Percentiles rank a stretch among this genome's conserved stretches.
phyloP scores from a whole-genome alignment of 1,140 invertebrate genomes.

The Orius insidiosus region DNA sequence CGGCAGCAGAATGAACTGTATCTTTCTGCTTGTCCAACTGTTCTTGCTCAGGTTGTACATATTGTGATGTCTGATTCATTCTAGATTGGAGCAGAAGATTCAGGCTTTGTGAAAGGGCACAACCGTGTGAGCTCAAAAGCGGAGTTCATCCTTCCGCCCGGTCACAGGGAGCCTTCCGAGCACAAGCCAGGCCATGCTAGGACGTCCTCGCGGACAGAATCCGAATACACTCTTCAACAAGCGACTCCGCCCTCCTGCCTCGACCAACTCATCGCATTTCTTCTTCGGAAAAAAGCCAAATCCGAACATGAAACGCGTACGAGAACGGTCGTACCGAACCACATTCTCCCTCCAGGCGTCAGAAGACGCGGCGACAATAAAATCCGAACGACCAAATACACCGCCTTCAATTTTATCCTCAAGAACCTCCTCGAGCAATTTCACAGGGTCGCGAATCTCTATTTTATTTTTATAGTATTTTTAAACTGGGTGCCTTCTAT shows the following conservation, averaged over 20 bases:
- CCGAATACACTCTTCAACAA: constrained; percentile 69
- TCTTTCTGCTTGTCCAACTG: too few species aligned
- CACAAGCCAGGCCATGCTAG: constrained; percentile 32
- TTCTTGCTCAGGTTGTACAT: too few species aligned
- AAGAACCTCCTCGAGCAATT: constrained; percentile 97
- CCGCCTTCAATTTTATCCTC: constrained; percentile 80
- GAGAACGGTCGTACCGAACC: constrained; percentile 61
- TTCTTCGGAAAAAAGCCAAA: constrained; percentile 21
- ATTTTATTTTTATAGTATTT: constrained; percentile 93
- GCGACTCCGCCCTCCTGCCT: constrained; percentile 47
- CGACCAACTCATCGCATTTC: constrained; percentile 41
- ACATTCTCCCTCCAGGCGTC: constrained; percentile 51
- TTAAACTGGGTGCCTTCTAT: constrained; percentile 85
- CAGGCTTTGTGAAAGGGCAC: constrained; percentile 39
- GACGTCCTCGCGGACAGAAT: constrained; percentile 55
- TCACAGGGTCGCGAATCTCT: constrained; percentile 91
- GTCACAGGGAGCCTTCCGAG: constrained; percentile 34
- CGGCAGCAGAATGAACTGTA: too few species aligned
- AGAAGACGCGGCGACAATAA: constrained; percentile 49
- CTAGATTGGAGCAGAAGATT: constrained; percentile 17
- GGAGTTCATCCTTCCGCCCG: constrained; percentile 69
- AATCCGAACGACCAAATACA: constrained; percentile 90
- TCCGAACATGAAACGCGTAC: constrained; percentile 39
- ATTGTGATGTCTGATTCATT: background rate
- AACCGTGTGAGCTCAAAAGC: constrained; percentile 66